Base-by-base conservation (phyloP, 2,797 vertebrate species). In the Argyrosomus regius region DNA sequence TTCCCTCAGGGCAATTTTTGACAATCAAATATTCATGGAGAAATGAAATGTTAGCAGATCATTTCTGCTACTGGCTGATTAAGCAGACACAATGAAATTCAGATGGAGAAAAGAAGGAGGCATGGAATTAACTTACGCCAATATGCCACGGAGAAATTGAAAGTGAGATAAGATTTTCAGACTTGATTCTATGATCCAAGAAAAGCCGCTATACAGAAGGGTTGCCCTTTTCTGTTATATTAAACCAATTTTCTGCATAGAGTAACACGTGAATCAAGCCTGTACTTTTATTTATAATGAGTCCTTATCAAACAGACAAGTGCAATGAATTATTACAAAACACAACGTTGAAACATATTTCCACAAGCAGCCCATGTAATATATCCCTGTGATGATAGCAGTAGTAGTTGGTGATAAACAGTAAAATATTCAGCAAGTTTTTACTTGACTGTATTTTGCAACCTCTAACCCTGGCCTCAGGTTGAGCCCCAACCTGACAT, bases 1-100 rank as follows among this genome's bases (percentile, higher is more conserved):
- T 91, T 93, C 92, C 92, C 92, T 79, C 11, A 7, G 88, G 92
- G 89, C 92, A 91, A 91, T 93, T 94, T 93, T 89, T 92, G 90
- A 94, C 92, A 94, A 93, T 95, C 89, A 94, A 94, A 95, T 94
- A 95, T 95, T 94, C 93, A 95, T 95, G 89, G 91, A 85, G 90
- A 91, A 93, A 91, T 92, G 88, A 93, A 95, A 94, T 92, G 93
- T 93, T 94, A 89, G 92, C 92, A 93, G 91, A 91, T 94, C 85
- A 91, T 93, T 94, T 90, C 88, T 90, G 91, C 92, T 88, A 82
- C 89, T 85, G 88, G 88, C 88, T 93, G 92, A 93, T 93, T 90
- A 93, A 87, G 87, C 85, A 79, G 90, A 93, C 86, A 93, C 89
- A 92, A 92, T 90, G 89, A 84, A 91, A 94, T 93, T 92, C 88